Evolutionary conservation across 2,888 invertebrate species (phyloP).

Genomic region (Strigamia crassipes): DNA sequence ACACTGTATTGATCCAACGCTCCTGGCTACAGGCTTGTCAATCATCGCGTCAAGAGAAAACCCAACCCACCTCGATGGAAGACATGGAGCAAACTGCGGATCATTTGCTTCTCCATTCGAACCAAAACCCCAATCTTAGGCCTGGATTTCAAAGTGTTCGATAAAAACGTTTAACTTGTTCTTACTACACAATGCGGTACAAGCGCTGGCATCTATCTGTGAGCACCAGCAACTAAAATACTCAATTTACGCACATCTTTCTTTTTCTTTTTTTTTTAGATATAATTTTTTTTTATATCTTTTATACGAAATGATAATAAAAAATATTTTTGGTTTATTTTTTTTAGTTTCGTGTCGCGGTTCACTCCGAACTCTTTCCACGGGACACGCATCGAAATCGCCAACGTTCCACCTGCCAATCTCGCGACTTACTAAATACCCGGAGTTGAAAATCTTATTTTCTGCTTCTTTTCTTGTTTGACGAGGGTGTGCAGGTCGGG

Average conservation of each 20-base stretch:
- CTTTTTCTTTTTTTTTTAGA: background rate
- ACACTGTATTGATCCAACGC: slow-evolving; percentile 21
- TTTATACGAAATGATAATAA: background rate
- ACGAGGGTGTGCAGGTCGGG: background rate
- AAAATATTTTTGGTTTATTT: background rate
- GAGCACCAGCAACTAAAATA: background rate
- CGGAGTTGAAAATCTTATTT: background rate
- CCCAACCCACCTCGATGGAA: slow-evolving; percentile 21
- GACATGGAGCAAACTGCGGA: slow-evolving; percentile 21
- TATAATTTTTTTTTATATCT: too few species aligned
- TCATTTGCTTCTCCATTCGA: slow-evolving; percentile 21
- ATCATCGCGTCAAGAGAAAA: slow-evolving; percentile 43
- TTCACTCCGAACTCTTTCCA: background rate
- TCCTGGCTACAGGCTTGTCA: slow-evolving; percentile 44
- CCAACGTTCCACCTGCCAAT: slow-evolving; percentile 41
- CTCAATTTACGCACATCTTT: background rate
- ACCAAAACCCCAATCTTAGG: slow-evolving; percentile 2
- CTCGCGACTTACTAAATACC: background rate
- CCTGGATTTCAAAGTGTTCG: slow-evolving; percentile 21
- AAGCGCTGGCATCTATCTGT: slow-evolving; percentile 10
- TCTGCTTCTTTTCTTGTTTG: background rate
- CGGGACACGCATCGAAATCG: slow-evolving; percentile 9
- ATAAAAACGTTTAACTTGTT: slow-evolving; percentile 19
- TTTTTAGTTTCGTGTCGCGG: background rate
- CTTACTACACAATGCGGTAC: slow-evolving; percentile 5